These are phyloP conservation scores for Volucella inflata DNA, from an alignment of 2,888 invertebrate genomes.

Conservation along the genomic window DNA sequence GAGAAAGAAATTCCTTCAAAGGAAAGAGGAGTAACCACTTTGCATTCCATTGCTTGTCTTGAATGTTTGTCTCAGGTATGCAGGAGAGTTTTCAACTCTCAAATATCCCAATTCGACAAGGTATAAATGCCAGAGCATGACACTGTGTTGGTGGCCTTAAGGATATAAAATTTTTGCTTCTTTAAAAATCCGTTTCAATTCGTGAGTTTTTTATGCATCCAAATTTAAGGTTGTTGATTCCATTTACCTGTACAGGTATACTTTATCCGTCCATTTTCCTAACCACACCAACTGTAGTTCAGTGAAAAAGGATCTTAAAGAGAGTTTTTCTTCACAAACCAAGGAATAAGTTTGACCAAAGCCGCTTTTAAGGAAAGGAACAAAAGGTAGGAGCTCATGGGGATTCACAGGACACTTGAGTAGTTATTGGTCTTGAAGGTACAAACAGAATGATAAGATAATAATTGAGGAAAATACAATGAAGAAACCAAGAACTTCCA, in stretches of 20 bases:
- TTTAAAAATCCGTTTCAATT: neutral
- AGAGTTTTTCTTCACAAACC: neutral
- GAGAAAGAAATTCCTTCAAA: conserved; percentile 24
- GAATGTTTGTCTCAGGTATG: conserved; percentile 49
- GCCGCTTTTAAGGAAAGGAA: conserved; percentile 11
- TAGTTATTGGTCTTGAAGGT: neutral
- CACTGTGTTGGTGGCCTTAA: conserved; percentile 33
- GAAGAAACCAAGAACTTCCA: neutral
- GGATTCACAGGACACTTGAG: neutral
- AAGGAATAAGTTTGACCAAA: conserved; percentile 35
- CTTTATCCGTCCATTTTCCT: neutral
- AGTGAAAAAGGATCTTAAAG: conserved; percentile 20
- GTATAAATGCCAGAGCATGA: neutral
- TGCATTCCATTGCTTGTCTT: conserved; percentile 37
- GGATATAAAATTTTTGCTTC: conserved; percentile 28
- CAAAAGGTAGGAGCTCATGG: conserved; percentile 11
- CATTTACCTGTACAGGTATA: conserved; percentile 10
- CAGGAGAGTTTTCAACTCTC: neutral
- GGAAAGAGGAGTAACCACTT: conserved; percentile 19
- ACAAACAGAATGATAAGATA: neutral
- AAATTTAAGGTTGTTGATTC: conserved; percentile 15
- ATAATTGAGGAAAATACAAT: neutral
- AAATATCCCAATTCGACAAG: conserved; percentile 19
- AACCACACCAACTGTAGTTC: neutral
- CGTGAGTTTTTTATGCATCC: no score